A percentile compares a stretch with the other conserved stretches of the same genome.
phyloP scores from a whole-genome alignment of 2,888 invertebrate species.

The Ormyrus nitidulus region DNA sequence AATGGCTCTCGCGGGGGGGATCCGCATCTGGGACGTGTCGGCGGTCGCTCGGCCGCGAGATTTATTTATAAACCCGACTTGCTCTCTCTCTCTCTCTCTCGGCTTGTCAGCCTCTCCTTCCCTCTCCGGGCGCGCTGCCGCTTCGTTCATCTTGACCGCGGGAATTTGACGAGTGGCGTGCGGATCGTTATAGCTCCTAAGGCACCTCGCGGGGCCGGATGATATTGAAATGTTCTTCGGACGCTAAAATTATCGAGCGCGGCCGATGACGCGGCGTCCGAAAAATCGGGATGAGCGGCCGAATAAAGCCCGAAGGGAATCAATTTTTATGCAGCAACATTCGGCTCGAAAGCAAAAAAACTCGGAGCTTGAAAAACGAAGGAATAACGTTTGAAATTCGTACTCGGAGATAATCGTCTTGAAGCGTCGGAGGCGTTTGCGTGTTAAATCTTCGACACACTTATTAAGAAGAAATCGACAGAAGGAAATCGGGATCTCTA shows the following conservation, averaged over 20 bases:
- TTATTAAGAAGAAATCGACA: slow-evolving; percentile 6
- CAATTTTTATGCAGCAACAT: neutral
- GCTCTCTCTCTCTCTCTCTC: neutral
- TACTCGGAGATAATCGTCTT: no score
- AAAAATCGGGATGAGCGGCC: neutral
- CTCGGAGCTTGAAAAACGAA: no score
- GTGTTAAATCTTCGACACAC: neutral
- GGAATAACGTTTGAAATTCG: no score
- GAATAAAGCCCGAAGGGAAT: no score
- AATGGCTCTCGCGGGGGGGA: neutral
- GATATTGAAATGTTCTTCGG: slow-evolving; percentile 45
- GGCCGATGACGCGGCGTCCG: neutral
- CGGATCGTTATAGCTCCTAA: neutral
- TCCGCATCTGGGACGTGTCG: neutral
- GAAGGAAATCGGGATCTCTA: slow-evolving; percentile 4
- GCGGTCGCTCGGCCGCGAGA: neutral
- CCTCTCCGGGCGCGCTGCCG: no score
- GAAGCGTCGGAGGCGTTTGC: no score
- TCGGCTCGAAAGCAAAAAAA: neutral
- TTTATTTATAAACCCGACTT: slow-evolving; percentile 39
- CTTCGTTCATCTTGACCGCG: no score
- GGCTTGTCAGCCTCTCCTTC: slow-evolving; percentile 10
- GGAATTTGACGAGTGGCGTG: no score
- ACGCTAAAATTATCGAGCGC: slow-evolving; percentile 26
- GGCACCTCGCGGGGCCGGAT: neutral